These are phyloP conservation scores for Pantherophis vulpinus DNA, from an alignment of 2,797 vertebrate species.

Conservation along the genomic window DNA sequence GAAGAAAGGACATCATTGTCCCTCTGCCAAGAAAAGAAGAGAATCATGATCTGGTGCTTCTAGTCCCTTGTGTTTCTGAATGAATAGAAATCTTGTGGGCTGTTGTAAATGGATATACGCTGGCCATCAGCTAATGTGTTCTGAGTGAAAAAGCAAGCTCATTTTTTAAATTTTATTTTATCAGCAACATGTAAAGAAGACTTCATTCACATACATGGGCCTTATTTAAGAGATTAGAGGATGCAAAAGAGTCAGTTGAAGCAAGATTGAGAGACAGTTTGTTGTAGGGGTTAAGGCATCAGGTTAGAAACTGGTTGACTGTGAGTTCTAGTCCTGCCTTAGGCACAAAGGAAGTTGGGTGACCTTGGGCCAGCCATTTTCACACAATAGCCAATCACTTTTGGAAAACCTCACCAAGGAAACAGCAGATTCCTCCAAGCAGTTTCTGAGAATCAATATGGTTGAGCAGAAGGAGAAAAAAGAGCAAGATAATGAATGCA, in stretches of 20 bases:
- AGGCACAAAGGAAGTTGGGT: neutral
- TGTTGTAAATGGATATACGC: fast-evolving
- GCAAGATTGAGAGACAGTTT: neutral
- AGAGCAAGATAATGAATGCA: neutral
- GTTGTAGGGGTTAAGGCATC: neutral
- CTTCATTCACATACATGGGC: neutral
- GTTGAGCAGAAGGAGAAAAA: neutral
- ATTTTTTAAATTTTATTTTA: neutral
- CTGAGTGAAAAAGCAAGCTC: neutral
- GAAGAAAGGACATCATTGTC: neutral
- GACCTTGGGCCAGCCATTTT: neutral
- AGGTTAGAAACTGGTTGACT: neutral
- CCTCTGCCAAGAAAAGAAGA: neutral
- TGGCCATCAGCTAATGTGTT: neutral
- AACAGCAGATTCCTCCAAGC: neutral
- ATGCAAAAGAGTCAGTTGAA: neutral
- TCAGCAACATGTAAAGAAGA: neutral
- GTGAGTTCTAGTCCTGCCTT: neutral
- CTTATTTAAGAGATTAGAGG: neutral
- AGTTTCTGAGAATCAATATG: neutral
- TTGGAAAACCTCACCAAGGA: neutral
- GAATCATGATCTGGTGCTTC: neutral
- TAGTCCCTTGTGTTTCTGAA: fast-evolving
- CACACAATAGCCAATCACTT: neutral
- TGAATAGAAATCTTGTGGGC: neutral